Evolutionary conservation across 1,140 invertebrate genomes (phyloP), one percentile per base, ranked within the genome.

Genomic region (Drosophila prosaltans): DNA sequence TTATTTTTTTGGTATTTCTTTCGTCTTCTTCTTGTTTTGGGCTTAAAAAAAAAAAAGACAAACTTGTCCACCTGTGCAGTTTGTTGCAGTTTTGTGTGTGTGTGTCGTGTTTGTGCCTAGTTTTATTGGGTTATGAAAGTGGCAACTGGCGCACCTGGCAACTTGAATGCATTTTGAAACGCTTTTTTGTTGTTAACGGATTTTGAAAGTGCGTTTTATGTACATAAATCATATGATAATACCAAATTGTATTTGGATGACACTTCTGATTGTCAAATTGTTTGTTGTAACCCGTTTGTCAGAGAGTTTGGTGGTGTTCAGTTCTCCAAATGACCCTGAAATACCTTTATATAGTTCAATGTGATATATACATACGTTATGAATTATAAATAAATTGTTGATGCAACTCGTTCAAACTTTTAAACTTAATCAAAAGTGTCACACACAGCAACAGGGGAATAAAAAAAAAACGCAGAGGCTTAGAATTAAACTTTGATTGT

Each of bases 401-500:
- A 59, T 59, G 57, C 57, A 59, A 59, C 45, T 51, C 2, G 26
- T 51, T 51, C 21, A 51, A 24, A 3, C 2, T 21, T 51, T 84
- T 84, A 73, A 89, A 65, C 78, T 66, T 63, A 21, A 71, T 30
- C 41, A n/a, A 43, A 43, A 40, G 24, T 51, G 45, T 21, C 16
- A 51, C 9, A 36, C 32, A 36, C 32, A 36, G 6, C 32, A 51
- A 16, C 45, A 48, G 41, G 21, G 2, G 4, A 10, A 24, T 7
- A 51, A 51, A 26, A 5, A 16, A 16, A 16, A 16, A 0, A 0
- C 16, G 4, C 11, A 16, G n/a, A 16, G n/a, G 4, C 41, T 40
- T 16, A 1, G 24, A 51, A 2, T 51, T 36, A 0, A 26, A 26
- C 1, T 21, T 51, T 10, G 8, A 51, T 9, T 9, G 24, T 21